Evolutionary conservation across 2,113 vertebrate species (phyloP), one percentile per base, ranked within the genome.

Genomic region (Motacilla tschutschensis): DNA sequence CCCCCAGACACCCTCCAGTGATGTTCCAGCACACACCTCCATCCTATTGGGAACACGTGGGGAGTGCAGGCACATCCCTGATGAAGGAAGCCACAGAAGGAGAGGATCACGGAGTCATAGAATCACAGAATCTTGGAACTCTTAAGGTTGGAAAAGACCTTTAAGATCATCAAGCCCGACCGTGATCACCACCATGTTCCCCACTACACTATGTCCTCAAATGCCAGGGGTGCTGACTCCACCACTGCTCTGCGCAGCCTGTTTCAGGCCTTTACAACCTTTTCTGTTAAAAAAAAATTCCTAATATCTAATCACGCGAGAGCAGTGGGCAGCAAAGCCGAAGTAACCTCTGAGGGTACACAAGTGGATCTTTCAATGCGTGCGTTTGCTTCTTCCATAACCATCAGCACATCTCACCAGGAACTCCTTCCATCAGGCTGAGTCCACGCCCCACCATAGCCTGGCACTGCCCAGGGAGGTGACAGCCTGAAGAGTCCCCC

Each of bases 401-500:
- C 31, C 48, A 38, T 43, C 54, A 10, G 18, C 50, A 16, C 55
- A 29, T 54, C 81, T 66, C 70, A 62, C 48, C 26, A 3, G 1
- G 1, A 77, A 14, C n/a, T 29, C 7, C 25, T 46, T 69, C n/a
- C 59, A 29, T 14, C 0, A 0, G 6, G 12, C n/a, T 38, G 29
- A 60, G 53, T 51, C 8, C 0, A 0, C 1, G 2, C 63, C 40
- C 63, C 0, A 0, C 43, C 9, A 5, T 10, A 62, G 66, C 38
- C 51, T 65, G 89, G 79, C 91, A 43, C 69, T 77, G 76, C 60
- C 36, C 54, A 2, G 64, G 17, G 48, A 79, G 82, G 82, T 31
- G 59, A 25, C 6, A 2, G 77, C 29, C 53, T 4, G 5, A 18
- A 24, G 24, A 50, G 13, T 77, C 64, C 67, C 67, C 67, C 13